Evolutionary conservation across 1,140 invertebrate genomes (phyloP).

Genomic region (Psilanteris sp.): DNA sequence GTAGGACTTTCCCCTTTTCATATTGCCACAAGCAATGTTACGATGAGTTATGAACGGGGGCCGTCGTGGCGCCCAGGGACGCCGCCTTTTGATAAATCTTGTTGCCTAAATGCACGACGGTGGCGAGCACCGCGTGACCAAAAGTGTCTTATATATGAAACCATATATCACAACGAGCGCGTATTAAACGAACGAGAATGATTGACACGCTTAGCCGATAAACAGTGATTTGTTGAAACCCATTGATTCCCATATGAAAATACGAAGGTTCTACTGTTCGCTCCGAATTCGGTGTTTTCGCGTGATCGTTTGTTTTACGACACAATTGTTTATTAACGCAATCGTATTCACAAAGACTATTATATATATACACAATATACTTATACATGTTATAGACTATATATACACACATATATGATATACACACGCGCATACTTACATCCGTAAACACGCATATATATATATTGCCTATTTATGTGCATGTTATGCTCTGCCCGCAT

Average conservation of each 20-base stretch:
- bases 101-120: slow-evolving; percentile 2
- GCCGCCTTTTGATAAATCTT: slow-evolving; percentile 17
- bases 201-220: too few species aligned
- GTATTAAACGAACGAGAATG: slow-evolving; percentile 1
- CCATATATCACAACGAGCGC: slow-evolving; percentile 10
- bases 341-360: slow-evolving; percentile 25
- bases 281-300: slow-evolving; percentile 5
- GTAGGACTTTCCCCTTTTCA: slow-evolving; percentile 43
- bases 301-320: too few species aligned
- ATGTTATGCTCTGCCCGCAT: slow-evolving; percentile 29
- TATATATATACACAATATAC: slow-evolving; percentile 25
- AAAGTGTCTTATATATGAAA: slow-evolving; percentile 22
- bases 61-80: too few species aligned
- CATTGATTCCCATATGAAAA: slow-evolving; percentile 26
- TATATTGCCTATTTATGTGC: slow-evolving; percentile 45
- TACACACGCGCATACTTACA: neutral
- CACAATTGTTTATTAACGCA: too few species aligned
- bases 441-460: too few species aligned
- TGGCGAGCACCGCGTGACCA: slow-evolving; percentile 1
- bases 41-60: too few species aligned
- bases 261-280: slow-evolving; percentile 38
- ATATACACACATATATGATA: slow-evolving; percentile 14
- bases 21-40: slow-evolving; percentile 3
- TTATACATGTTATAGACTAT: slow-evolving; percentile 24
- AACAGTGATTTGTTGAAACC: too few species aligned